Evolutionary conservation across 1,140 invertebrate species (phyloP), one percentile per base, ranked within the genome.

Genomic region (Zophobas morio): DNA sequence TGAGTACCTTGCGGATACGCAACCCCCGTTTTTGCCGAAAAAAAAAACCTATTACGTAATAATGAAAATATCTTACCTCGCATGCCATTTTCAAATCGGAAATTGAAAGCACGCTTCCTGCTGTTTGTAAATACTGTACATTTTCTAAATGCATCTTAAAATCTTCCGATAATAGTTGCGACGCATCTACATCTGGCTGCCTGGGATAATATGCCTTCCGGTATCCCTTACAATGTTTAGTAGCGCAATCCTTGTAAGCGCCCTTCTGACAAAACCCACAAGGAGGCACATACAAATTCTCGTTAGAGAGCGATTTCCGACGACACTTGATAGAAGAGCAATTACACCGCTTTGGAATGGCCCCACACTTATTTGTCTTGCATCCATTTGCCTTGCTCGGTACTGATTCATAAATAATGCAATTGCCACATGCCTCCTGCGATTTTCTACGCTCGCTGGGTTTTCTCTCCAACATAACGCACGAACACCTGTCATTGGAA

Each of bases 71-170:
- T 70, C 76, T 81, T 77, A 86, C 85, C 78, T 86, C 84, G 76
- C 85, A 86, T 35, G 80, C 79, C 54, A 63, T 66, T 73, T 82
- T 82, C 39, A 86, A 72, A 42, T 86, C 84, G 8, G 77, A 77
- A n/a, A 85, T 72, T n/a, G 82, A 80, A 46, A 92, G 83, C 0
- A 90, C 86, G 78, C 90, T 92, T 0, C 91, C 89, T 1, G 91
- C 91, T 63, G 90, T 92, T 79, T 92, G 91, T 4, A 92, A 81
- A 85, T 92, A 91, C 77, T 92, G 91, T 81, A 92, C 90, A 83
- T 92, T 92, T n/a, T 91, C 90, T 71, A 92, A 84, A 83, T 92
- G 92, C 32, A 91, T 83, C 81, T 92, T 90, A 76, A 92, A 92
- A 81, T 92, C 91, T 85, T 92, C 91, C 0, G 84, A 85, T 1